Percentiles rank a stretch among this genome's conserved stretches.
phyloP scores from a whole-genome alignment of 2,888 invertebrate genomes.

The Apotomis capreana region DNA sequence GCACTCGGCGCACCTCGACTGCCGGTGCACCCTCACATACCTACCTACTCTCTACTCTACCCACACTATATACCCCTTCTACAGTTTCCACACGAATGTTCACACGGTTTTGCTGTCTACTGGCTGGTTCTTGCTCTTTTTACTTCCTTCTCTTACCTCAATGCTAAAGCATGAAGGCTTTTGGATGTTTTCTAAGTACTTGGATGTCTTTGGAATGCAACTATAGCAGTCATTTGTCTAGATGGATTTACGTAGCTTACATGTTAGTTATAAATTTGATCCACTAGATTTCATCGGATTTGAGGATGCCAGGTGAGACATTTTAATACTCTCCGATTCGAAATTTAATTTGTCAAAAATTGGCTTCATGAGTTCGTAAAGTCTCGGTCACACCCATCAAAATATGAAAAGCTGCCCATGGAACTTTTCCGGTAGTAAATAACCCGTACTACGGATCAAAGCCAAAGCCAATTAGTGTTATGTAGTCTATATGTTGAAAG shows the following conservation, averaged over 20 bases:
- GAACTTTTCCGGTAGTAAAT: neutral
- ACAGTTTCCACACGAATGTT: conserved; percentile 46
- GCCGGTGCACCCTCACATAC: conserved; percentile 52
- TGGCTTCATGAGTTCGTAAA: neutral
- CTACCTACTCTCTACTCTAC: conserved; percentile 46
- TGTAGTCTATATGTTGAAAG: conserved; percentile 20
- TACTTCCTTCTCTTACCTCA: conserved; percentile 41
- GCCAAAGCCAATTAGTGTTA: conserved; percentile 29
- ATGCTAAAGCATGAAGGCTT: conserved; percentile 44
- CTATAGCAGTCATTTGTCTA: conserved; percentile 42
- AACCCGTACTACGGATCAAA: conserved; percentile 29
- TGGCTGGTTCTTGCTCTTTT: conserved; percentile 43
- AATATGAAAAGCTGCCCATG: neutral
- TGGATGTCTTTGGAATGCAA: conserved; percentile 30
- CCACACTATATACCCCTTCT: conserved; percentile 48
- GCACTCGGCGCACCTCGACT: conserved; percentile 26
- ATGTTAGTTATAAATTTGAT: conserved; percentile 64
- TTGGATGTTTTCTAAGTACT: conserved; percentile 35
- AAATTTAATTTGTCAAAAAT: conserved; percentile 7
- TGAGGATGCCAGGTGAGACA: conserved; percentile 66
- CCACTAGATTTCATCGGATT: conserved; percentile 61
- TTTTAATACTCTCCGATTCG: conserved; percentile 41
- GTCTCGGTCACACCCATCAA: neutral
- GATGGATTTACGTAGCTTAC: conserved; percentile 48
- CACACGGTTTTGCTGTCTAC: conserved; percentile 47